phyloP scores from a whole-genome alignment of 2,888 invertebrate species.

The Drosophila prolongata region DNA sequence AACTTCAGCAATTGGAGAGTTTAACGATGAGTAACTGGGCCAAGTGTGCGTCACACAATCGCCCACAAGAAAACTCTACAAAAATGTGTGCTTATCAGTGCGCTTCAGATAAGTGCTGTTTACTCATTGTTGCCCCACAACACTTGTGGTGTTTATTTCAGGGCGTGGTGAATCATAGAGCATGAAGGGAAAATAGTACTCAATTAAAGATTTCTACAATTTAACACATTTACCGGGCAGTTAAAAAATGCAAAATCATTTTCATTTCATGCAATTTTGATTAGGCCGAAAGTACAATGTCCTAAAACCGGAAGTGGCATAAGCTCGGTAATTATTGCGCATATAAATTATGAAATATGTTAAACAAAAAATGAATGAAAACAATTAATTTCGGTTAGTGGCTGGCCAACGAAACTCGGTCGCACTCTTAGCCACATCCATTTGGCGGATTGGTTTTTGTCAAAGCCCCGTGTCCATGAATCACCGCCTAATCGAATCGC shows the following conservation, averaged over 20 bases:
- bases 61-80: constrained; percentile 47
- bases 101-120: constrained; percentile 61
- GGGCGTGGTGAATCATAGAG: constrained; percentile 43
- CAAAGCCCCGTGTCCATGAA: constrained; percentile 10
- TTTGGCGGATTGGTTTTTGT: constrained; percentile 19
- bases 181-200: constrained; percentile 4
- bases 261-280: constrained; percentile 59
- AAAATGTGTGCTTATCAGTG: constrained; percentile 60
- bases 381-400: constrained; percentile 74
- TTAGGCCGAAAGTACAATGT: constrained; percentile 49
- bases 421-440: constrained; percentile 22
- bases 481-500: constrained; percentile 16
- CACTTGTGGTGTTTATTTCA: constrained; percentile 13
- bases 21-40: constrained; percentile 43
- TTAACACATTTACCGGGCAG: constrained; percentile 4
- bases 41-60: constrained; percentile 46
- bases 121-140: constrained; percentile 66
- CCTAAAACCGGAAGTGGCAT: constrained; percentile 70
- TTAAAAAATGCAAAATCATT: constrained; percentile 29
- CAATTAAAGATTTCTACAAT: constrained; percentile 4
- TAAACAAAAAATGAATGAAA: constrained; percentile 39
- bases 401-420: constrained; percentile 44
- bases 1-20: constrained; percentile 34
- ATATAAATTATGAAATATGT: constrained; percentile 68
- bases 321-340: constrained; percentile 70